Conservation (phyloP, 2,797 vertebrate species). For the Fringilla coelebs region DNA sequence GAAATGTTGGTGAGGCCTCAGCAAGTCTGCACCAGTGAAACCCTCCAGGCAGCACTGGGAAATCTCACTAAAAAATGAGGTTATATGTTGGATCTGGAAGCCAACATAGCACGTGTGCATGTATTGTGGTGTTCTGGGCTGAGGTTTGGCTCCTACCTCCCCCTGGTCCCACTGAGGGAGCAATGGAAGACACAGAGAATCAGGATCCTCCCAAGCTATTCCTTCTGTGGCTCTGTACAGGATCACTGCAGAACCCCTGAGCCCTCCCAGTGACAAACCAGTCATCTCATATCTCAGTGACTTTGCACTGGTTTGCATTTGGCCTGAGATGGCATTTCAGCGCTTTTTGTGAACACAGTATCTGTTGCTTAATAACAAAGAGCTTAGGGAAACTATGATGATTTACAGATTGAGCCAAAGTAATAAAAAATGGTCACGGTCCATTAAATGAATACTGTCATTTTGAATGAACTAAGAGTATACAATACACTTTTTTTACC, state of each 20-base stretch:
- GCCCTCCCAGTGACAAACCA: not conserved
- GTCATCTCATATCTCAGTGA: not conserved
- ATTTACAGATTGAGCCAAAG: not conserved
- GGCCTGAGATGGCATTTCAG: not conserved
- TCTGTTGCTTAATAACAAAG: not conserved
- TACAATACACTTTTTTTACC: not conserved
- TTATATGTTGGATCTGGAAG: not conserved
- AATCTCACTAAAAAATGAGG: not conserved
- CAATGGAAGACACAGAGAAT: not conserved
- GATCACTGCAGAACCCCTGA: not conserved
- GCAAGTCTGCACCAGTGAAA: not conserved
- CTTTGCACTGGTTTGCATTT: not conserved
- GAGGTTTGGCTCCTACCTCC: not conserved
- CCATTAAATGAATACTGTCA: not conserved
- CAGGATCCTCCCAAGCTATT: not conserved
- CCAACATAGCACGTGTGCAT: fast-evolving
- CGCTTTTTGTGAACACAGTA: fast-evolving
- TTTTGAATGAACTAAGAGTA: not conserved
- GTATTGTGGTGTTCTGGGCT: not conserved
- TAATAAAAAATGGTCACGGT: not conserved
- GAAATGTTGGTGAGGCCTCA: not conserved
- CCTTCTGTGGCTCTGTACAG: not conserved
- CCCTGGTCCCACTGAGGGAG: not conserved
- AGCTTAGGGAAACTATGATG: not conserved
- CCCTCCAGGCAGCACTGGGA: not conserved